phyloP scores from a whole-genome alignment of 2,113 vertebrate species.

The Syrmaticus mikado region DNA sequence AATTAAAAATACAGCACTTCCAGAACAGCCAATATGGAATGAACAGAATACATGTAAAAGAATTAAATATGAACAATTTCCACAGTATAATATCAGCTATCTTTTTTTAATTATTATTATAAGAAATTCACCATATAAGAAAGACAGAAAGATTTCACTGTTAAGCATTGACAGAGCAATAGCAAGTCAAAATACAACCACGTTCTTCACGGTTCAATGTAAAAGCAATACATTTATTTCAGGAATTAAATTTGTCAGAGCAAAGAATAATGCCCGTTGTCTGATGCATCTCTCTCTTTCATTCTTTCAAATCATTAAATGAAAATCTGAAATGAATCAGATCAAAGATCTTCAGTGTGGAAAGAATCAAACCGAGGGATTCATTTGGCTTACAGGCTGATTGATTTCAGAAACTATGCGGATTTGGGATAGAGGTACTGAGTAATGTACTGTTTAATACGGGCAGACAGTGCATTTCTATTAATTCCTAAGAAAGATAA shows the following conservation, averaged over 20 bases:
- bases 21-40: background rate
- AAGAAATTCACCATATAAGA: background rate
- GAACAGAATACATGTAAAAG: background rate
- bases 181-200: conserved; percentile 43
- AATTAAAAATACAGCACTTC: background rate
- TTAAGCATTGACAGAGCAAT: conserved; percentile 74
- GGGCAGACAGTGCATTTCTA: background rate
- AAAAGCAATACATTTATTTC: conserved; percentile 61
- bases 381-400: conserved; percentile 65
- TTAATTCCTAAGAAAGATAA: conserved; percentile 43
- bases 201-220: conserved; percentile 35
- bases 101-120: background rate
- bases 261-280: conserved; percentile 62
- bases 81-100: background rate
- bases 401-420: conserved; percentile 61
- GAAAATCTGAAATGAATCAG: conserved; percentile 70
- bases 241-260: conserved; percentile 67
- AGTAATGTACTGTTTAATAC: conserved; percentile 27
- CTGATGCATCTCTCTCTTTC: conserved; percentile 52
- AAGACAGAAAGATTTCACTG: conserved; percentile 64
- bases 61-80: background rate
- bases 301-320: conserved; percentile 64
- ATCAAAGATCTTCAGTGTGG: conserved; percentile 49
- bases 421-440: conserved; percentile 27
- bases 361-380: conserved; percentile 46